These are phyloP conservation scores for Toxotes jaculatrix DNA, from an alignment of 2,113 vertebrate species.

Conservation along the genomic window DNA sequence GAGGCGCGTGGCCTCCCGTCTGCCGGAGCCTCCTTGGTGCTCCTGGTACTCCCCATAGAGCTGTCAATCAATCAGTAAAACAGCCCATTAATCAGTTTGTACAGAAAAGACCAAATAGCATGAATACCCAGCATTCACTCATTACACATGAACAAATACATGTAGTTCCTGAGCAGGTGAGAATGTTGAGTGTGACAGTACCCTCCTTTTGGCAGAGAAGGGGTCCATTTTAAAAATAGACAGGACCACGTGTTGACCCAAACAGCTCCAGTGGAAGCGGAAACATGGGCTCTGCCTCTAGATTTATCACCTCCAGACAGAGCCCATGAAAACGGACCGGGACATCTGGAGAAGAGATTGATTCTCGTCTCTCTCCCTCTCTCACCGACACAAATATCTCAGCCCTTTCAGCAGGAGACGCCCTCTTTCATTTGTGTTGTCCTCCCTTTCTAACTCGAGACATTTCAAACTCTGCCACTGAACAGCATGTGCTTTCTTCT, in stretches of 20 bases:
- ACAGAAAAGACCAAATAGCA: background rate
- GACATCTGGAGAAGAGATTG: slow-evolving; percentile 71
- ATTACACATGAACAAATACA: slow-evolving; percentile 13
- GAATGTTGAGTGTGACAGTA: slow-evolving; percentile 31
- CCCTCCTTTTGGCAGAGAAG: slow-evolving; percentile 37
- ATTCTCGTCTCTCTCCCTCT: slow-evolving; percentile 18
- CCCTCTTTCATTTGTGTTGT: slow-evolving; percentile 6
- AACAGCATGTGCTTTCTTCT: background rate
- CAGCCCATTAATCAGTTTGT: background rate
- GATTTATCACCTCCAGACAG: slow-evolving; percentile 65
- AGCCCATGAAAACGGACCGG: slow-evolving; percentile 26
- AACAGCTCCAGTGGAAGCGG: slow-evolving; percentile 62
- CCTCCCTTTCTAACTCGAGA: background rate
- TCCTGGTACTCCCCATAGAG: slow-evolving; percentile 92
- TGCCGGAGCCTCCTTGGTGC: slow-evolving; percentile 80
- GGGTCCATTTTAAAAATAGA: slow-evolving; percentile 65
- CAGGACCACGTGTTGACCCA: slow-evolving; percentile 51
- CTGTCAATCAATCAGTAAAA: slow-evolving; percentile 64
- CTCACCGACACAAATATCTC: background rate
- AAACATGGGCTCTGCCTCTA: slow-evolving; percentile 60
- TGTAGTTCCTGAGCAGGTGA: slow-evolving; percentile 13
- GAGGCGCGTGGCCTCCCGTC: slow-evolving; percentile 83
- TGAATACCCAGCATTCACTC: slow-evolving; percentile 11
- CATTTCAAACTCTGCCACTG: background rate
- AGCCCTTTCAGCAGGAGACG: background rate